These are phyloP conservation scores for Temnothorax longispinosus DNA, from an alignment of 1,140 invertebrate genomes.

Conservation along the genomic window DNA sequence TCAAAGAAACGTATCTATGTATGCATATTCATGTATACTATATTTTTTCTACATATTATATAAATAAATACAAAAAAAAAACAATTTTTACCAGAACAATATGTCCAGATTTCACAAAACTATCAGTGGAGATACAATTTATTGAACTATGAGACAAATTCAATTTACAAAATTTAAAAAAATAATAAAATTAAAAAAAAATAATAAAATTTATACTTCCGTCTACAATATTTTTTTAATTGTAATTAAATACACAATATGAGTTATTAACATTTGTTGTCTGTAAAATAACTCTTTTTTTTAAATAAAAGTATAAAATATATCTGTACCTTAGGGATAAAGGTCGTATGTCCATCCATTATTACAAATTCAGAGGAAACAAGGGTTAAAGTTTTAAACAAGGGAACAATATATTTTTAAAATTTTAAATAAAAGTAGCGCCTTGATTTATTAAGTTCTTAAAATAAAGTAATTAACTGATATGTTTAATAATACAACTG, in stretches of 20 bases:
- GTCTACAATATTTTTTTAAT: background rate
- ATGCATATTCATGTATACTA: no score
- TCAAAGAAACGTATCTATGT: constrained; percentile 14
- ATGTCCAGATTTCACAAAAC: background rate
- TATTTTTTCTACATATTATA: background rate
- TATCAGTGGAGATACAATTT: background rate
- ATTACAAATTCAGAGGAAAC: no score
- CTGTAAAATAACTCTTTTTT: background rate
- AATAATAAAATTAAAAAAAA: background rate
- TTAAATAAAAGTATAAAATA: background rate
- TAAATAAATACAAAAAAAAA: background rate
- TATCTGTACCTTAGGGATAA: no score
- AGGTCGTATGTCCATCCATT: no score
- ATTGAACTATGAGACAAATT: background rate
- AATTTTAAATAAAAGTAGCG: no score
- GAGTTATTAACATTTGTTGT: background rate
- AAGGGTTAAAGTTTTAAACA: no score
- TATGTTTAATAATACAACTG: no score
- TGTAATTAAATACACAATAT: background rate
- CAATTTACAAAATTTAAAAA: background rate
- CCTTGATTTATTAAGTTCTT: no score
- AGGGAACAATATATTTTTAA: no score
- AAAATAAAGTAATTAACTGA: no score
- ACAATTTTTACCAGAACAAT: background rate
- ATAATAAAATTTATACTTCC: background rate